Conservation (phyloP, 1,140 invertebrate genomes). For the Eupristina koningsbergeri region DNA sequence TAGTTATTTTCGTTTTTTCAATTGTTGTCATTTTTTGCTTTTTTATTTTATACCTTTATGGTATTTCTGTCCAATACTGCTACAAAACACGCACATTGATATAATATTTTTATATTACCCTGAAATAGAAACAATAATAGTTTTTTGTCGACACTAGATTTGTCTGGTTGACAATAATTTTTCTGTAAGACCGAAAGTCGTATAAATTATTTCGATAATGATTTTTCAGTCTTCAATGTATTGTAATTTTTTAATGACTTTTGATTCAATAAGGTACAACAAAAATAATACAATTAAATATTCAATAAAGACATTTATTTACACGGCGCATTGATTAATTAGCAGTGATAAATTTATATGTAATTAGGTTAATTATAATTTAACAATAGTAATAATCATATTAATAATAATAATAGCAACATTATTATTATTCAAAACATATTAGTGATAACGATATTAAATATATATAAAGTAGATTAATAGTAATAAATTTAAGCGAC, state of each 20-base stretch:
- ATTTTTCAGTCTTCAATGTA: not conserved
- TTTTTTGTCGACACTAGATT: not conserved
- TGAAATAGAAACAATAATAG: slow-evolving; percentile 53
- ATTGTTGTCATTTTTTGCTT: slow-evolving; percentile 18
- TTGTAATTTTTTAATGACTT: not conserved
- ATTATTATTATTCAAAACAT: slow-evolving; percentile 20
- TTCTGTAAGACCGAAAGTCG: not conserved
- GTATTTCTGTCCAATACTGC: slow-evolving; percentile 64
- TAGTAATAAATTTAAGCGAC: slow-evolving; percentile 40
- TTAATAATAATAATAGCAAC: slow-evolving; percentile 1
- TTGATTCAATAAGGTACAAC: slow-evolving; percentile 4
- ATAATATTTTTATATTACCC: slow-evolving; percentile 46
- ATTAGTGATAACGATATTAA: slow-evolving; percentile 22
- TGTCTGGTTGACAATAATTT: too few relatives aligned
- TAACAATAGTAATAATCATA: slow-evolving; percentile 25
- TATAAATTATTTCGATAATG: not conserved
- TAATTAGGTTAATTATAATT: not conserved
- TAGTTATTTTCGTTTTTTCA: slow-evolving; percentile 6
- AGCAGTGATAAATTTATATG: slow-evolving; percentile 47
- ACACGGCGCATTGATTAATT: slow-evolving; percentile 53
- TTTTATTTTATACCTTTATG: slow-evolving; percentile 27
- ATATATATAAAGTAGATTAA: not conserved
- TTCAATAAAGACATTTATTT: slow-evolving; percentile 63
- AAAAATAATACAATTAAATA: slow-evolving; percentile 46
- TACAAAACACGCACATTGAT: slow-evolving; percentile 43